These are phyloP conservation scores for Aurelia sp. DNA, from an alignment of 30 jellyfish, hydroid and myxozoan species.

Conservation along the genomic window DNA sequence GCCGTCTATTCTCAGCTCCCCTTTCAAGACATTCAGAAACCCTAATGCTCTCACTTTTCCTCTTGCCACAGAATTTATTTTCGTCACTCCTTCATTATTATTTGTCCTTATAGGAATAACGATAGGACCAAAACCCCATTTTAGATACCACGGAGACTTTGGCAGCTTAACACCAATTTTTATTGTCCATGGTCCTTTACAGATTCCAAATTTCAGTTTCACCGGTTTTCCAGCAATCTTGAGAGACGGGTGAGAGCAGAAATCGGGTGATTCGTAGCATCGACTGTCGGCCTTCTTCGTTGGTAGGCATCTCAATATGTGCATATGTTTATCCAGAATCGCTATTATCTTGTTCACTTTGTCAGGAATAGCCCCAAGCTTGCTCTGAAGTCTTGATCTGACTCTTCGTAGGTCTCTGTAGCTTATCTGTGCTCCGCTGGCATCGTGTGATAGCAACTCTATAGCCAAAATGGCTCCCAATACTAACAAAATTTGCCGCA, in stretches of 20 bases:
- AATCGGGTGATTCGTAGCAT: slow-evolving; percentile 55
- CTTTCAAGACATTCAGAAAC: slow-evolving; percentile 39
- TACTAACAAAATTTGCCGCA: not conserved
- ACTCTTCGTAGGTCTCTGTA: slow-evolving; percentile 32
- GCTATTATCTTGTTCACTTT: slow-evolving; percentile 31
- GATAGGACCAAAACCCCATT: slow-evolving; percentile 63
- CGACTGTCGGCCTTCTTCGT: slow-evolving; percentile 30
- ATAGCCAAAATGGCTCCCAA: not conserved
- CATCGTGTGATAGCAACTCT: not conserved
- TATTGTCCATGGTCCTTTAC: slow-evolving; percentile 77
- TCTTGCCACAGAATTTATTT: slow-evolving; percentile 42
- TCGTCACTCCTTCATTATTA: slow-evolving; percentile 64
- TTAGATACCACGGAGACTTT: slow-evolving; percentile 70
- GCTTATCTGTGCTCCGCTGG: not conserved
- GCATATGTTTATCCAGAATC: slow-evolving; percentile 39
- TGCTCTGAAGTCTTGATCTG: slow-evolving; percentile 2
- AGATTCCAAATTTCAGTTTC: slow-evolving; percentile 48
- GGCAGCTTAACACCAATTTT: slow-evolving; percentile 60
- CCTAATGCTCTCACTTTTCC: slow-evolving; percentile 56
- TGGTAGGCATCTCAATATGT: slow-evolving; percentile 52
- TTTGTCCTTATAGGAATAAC: slow-evolving; percentile 49
- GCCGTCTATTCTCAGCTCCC: slow-evolving; percentile 46
- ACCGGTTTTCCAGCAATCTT: slow-evolving; percentile 45
- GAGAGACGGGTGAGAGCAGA: slow-evolving; percentile 44
- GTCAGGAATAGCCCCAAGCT: slow-evolving; percentile 28